Base-by-base conservation (phyloP, 2,888 invertebrate species). In the Trissonchulus latispiculum region DNA sequence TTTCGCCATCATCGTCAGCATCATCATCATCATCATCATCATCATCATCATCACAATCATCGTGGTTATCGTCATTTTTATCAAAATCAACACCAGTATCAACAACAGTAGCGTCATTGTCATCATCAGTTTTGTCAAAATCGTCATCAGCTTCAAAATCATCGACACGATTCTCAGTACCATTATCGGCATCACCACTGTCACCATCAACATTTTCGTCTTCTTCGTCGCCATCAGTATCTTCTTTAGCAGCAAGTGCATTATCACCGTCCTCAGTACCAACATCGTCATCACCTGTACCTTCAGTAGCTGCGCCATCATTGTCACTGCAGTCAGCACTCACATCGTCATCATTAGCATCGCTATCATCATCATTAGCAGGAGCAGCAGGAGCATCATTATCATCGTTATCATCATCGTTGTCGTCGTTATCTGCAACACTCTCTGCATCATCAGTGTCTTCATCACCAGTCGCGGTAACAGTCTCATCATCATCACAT, bases 81-180 rank as follows among this genome's bases (percentile, higher is more conserved):
- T 76, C 71, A 74, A 68, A 36, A 74, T 75, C 71, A 69, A 74
- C 66, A 73, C 37, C 70, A 75, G 73, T 37, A 75, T 75, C 75
- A 74, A 68, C 36, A 71, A 32, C 70, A 73, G 2, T 61, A 36
- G 28, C 75, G 62, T 61, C 75, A 73, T 62, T 70, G 70, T 72
- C 71, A 74, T 61, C 75, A 61, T 61, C 72, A 35, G 70, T 70
- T 59, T 75, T 71, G 31, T 8, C 75, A 75, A 71, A 48, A 71
- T 61, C 75, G 36, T 75, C 36, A 74, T 76, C 71, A 75, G 73
- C 74, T 70, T 76, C 75, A 74, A 68, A 64, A 74, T 75, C 75
- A 75, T 74, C 75, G 68, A 74, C 72, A 75, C 70, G 66, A 73
- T 72, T 48, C 64, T 74, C 74, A 68, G 66, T 67, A 36, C 74